Evolutionary conservation across 1,140 invertebrate genomes (phyloP).

Genomic region (Drosophila subobscura): DNA sequence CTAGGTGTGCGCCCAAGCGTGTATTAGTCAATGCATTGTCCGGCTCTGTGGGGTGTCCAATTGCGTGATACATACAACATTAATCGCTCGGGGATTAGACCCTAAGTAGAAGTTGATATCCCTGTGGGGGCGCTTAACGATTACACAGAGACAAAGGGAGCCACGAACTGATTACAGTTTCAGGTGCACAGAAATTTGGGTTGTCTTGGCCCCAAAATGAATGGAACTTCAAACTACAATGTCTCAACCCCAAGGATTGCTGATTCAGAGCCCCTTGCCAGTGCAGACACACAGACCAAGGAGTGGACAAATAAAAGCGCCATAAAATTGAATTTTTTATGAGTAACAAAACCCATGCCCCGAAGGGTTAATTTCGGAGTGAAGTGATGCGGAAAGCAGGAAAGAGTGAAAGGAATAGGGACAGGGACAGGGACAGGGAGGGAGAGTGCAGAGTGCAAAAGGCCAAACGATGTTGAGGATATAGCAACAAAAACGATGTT

Average conservation of each 20-base stretch:
- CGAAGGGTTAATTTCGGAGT: slow-evolving; percentile 68
- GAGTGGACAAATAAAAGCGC: slow-evolving; percentile 77
- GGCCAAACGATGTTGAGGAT: slow-evolving; percentile 55
- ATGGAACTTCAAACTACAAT: no score
- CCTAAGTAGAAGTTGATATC: no score
- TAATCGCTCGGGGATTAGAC: slow-evolving; percentile 42
- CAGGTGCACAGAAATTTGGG: slow-evolving; percentile 12
- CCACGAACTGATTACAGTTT: slow-evolving; percentile 13
- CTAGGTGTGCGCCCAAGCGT: slow-evolving; percentile 33
- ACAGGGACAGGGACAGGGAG: no score
- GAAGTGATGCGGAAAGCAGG: slow-evolving; percentile 48
- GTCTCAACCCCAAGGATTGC: no score
- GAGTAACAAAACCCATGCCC: slow-evolving; percentile 56
- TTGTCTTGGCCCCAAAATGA: not conserved
- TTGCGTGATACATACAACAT: slow-evolving; percentile 56
- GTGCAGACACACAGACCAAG: slow-evolving; percentile 28
- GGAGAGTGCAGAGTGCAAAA: slow-evolving; percentile 34
- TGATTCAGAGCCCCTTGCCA: slow-evolving; percentile 5
- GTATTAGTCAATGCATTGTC: slow-evolving; percentile 36
- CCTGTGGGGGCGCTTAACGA: not conserved
- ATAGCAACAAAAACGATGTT: slow-evolving; percentile 15
- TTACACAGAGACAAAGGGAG: slow-evolving; percentile 26
- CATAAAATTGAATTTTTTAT: slow-evolving; percentile 83
- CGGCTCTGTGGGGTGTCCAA: slow-evolving; percentile 10
- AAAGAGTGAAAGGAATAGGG: slow-evolving; percentile 20